These are phyloP conservation scores for Ephestia elutella DNA, from an alignment of 1,140 invertebrate genomes.

Conservation along the genomic window DNA sequence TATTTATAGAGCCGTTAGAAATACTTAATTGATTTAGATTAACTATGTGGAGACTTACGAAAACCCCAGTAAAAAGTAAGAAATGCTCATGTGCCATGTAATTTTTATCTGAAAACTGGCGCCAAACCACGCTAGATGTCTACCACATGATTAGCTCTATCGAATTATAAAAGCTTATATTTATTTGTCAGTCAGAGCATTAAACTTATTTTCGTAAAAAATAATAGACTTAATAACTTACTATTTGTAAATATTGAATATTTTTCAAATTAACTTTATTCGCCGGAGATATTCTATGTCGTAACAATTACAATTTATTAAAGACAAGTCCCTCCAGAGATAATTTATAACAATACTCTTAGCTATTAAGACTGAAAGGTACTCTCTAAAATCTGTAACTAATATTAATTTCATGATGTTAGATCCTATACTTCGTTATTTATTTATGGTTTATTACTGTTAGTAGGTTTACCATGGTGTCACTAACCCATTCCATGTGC, in stretches of 20 bases:
- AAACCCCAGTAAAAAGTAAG: conserved; percentile 32
- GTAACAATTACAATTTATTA: conserved; percentile 46
- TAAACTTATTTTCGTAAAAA: conserved; percentile 50
- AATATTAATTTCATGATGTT: neutral
- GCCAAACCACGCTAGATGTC: neutral
- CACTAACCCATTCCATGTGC: conserved; percentile 55
- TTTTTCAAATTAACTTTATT: conserved; percentile 50
- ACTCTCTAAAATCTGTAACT: conserved; percentile 34
- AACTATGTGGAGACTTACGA: conserved; percentile 45
- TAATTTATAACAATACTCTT: conserved; percentile 63
- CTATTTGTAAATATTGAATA: conserved; percentile 50
- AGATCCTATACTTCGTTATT: conserved; percentile 22
- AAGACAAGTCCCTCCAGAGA: conserved; percentile 66
- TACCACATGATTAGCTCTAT: conserved; percentile 7
- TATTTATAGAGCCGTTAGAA: conserved; percentile 31
- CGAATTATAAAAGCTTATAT: conserved; percentile 14
- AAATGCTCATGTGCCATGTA: neutral
- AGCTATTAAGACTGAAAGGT: conserved; percentile 67
- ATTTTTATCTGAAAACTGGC: neutral
- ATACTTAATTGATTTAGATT: conserved; percentile 45
- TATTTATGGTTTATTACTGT: conserved; percentile 30
- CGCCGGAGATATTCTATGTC: conserved; percentile 46
- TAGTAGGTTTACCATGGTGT: conserved; percentile 30
- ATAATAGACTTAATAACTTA: conserved; percentile 24
- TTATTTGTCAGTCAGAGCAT: conserved; percentile 28